Conservation (phyloP, 2,797 vertebrate genomes). For the Alauda arvensis region DNA sequence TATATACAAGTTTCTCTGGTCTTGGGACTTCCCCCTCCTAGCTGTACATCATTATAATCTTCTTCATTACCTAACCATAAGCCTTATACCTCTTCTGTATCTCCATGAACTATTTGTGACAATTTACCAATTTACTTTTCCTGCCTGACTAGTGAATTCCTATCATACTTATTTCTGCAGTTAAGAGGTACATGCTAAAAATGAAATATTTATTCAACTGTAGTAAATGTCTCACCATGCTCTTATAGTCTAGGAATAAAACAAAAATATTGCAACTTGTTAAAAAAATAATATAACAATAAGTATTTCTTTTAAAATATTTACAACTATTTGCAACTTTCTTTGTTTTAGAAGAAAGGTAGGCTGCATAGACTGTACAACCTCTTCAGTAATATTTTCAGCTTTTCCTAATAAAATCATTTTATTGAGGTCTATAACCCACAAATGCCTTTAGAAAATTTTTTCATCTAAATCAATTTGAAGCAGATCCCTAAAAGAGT, state of each 20-base stretch:
- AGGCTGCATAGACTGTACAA: neutral
- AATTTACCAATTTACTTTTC: neutral
- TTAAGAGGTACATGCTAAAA: constrained; percentile 1
- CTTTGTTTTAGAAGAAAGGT: neutral
- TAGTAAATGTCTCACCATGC: neutral
- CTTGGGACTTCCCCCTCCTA: neutral
- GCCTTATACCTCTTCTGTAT: neutral
- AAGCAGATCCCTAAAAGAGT: neutral
- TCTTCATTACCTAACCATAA: neutral
- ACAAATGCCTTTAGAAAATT: neutral
- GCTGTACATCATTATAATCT: neutral
- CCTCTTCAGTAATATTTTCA: neutral
- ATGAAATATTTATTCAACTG: neutral
- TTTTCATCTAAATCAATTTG: neutral
- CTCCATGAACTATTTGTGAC: neutral
- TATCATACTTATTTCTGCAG: neutral
- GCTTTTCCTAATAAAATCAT: neutral
- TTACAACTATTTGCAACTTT: neutral
- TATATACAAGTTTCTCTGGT: neutral
- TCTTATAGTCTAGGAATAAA: neutral
- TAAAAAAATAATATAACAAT: neutral
- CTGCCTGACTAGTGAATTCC: neutral
- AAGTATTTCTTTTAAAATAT: constrained; percentile 23
- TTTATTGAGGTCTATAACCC: neutral
- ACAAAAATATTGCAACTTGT: neutral